Evolutionary conservation across 2,888 invertebrate genomes (phyloP), one percentile per base, ranked within the genome.

Genomic region (Philaethria dido): DNA sequence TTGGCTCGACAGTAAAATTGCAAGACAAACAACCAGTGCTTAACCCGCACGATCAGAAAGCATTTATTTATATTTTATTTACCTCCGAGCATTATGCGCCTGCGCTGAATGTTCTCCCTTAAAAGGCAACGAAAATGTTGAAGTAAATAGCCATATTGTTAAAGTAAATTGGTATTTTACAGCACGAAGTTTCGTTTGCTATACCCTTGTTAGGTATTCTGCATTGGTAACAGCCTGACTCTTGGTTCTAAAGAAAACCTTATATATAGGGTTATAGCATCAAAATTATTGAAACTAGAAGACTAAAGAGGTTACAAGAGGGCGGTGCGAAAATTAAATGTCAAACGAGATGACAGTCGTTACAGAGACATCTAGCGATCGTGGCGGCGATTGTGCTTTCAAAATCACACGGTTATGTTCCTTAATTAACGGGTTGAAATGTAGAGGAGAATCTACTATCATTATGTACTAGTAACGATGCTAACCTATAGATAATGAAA

Each of bases 161-260:
- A 86, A 86, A 86, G 82, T 86, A 89, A 89, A 90, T 89, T 87
- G 89, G 83, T 89, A 86, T 90, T 88, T 87, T 87, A 89, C 88
- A 83, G 88, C 87, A 84, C 83, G 85, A 83, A 82, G 77, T 84
- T 82, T 85, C 84, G 85, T 85, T 83, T 83, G 82, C 78, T 82
- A 74, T 83, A 80, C 73, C 87, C 85, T 81, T 86, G 83, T 82
- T 84, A 76, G 83, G 80, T 70, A 73, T 70, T 75, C 69, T 72
- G 73, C 73, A 74, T 71, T 72, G 57, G 66, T 55, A 55, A 44
- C 13, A 59, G 39, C 70, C 66, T 14, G 5, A 9, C 14, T 14
- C 20, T 66, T 39, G 20, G 52, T 63, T 64, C 50, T 13, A 63
- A 69, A 70, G 36, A 61, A 44, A 61, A 57, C 70, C 64, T 68